Evolutionary conservation across 2,113 vertebrate species (phyloP).

Genomic region (Zosterops japonicus): DNA sequence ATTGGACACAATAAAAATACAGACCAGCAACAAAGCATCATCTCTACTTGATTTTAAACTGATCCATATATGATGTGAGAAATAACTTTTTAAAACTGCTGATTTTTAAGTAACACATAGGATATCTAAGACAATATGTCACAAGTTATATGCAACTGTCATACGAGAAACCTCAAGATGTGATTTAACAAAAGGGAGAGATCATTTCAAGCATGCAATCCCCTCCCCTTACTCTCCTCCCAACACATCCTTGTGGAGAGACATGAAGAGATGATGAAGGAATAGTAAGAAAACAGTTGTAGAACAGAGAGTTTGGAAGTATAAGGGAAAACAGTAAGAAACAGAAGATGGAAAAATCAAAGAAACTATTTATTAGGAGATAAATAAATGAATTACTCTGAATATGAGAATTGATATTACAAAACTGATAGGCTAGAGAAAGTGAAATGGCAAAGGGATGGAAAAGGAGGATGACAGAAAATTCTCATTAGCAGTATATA

Average conservation of each 20-base stretch:
- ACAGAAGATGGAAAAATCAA: not conserved
- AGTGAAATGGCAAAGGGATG: not conserved
- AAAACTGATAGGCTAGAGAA: not conserved
- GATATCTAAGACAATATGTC: not conserved
- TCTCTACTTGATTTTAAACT: not conserved
- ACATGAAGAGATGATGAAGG: not conserved
- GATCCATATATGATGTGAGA: not conserved
- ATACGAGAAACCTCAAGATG: not conserved
- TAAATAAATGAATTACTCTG: not conserved
- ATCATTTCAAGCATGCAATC: not conserved
- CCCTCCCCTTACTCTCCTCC: not conserved
- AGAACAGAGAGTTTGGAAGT: not conserved
- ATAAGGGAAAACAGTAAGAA: not conserved
- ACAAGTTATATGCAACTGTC: not conserved
- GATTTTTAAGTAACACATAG: not conserved
- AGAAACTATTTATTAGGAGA: not conserved
- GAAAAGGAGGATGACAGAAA: not conserved
- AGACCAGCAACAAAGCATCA: accelerated
- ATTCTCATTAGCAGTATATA: not conserved
- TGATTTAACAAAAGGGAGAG: not conserved
- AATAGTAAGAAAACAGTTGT: not conserved
- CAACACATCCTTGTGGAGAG: not conserved
- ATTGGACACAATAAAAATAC: not conserved
- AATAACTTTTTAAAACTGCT: not conserved
- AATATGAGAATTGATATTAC: not conserved